phyloP scores from a whole-genome alignment of 2,888 invertebrate genomes.

The Phlogophora meticulosa region DNA sequence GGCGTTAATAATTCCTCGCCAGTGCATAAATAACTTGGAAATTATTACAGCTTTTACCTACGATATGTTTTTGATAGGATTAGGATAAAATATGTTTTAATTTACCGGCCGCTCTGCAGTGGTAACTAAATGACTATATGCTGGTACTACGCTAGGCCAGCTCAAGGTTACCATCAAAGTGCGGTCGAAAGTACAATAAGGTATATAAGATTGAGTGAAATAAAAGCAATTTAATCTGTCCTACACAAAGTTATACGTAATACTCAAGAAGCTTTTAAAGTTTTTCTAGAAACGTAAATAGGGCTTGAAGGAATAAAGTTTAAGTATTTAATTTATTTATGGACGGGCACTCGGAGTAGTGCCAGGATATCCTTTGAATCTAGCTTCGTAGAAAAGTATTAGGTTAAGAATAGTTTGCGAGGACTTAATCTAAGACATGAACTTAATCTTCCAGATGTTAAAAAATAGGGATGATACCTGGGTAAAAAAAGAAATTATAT shows the following conservation, averaged over 20 bases:
- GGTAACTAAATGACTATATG: too few species aligned
- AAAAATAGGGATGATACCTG: not conserved
- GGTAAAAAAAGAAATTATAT: too few species aligned
- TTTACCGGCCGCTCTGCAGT: too few species aligned
- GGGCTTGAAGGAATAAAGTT: conserved; percentile 29
- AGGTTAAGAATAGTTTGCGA: conserved; percentile 1
- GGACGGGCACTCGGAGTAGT: not conserved
- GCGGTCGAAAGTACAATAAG: too few species aligned
- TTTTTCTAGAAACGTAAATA: conserved; percentile 22
- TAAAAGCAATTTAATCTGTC: conserved; percentile 23
- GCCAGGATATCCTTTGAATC: not conserved
- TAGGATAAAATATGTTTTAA: conserved; percentile 25
- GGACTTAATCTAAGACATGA: conserved; percentile 6
- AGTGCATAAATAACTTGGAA: conserved; percentile 25
- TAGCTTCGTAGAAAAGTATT: conserved; percentile 1
- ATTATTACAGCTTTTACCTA: conserved; percentile 54
- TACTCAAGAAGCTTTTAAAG: conserved; percentile 26
- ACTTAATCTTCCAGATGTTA: not conserved
- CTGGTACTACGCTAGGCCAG: too few species aligned
- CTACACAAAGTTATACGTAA: not conserved
- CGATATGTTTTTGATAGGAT: conserved; percentile 51
- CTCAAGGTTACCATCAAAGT: too few species aligned
- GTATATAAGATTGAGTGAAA: conserved; percentile 3
- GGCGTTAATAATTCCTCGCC: conserved; percentile 26
- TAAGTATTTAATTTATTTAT: conserved; percentile 16